phyloP scores from a whole-genome alignment of 1,140 invertebrate species.

The Monochamus saltuarius region DNA sequence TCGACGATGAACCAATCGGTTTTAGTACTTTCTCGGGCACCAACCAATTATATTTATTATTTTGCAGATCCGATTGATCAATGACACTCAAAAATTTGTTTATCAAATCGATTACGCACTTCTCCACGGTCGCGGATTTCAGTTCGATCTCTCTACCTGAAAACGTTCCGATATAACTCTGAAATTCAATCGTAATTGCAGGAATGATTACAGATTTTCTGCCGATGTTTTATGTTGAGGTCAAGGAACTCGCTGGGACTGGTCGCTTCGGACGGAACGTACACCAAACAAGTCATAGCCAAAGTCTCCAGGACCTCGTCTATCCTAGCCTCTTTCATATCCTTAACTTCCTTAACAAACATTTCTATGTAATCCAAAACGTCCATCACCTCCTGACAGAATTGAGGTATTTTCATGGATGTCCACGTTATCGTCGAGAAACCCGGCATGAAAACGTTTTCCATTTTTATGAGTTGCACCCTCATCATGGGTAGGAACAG shows the following conservation, averaged over 20 bases:
- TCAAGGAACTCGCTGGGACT: conserved; percentile 66
- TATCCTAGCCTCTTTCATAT: conserved; percentile 75
- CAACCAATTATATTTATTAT: conserved; percentile 65
- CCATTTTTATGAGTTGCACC: conserved; percentile 66
- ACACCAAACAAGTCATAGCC: conserved; percentile 63
- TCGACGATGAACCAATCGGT: conserved; percentile 58
- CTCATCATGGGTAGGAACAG: conserved; percentile 70
- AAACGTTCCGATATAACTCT: conserved; percentile 14
- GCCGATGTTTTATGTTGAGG: conserved; percentile 60
- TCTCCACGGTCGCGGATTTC: conserved; percentile 64
- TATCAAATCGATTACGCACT: conserved; percentile 68
- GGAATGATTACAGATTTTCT: conserved; percentile 54
- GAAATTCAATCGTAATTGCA: conserved; percentile 3
- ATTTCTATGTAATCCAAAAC: conserved; percentile 67
- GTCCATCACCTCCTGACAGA: conserved; percentile 60
- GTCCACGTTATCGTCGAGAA: conserved; percentile 79
- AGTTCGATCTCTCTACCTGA: conserved; percentile 56
- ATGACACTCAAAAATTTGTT: conserved; percentile 67
- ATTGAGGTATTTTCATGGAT: conserved; percentile 69
- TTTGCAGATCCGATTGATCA: conserved; percentile 56
- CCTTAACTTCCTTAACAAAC: conserved; percentile 67
- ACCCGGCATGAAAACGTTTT: conserved; percentile 72
- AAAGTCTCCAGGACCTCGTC: conserved; percentile 70
- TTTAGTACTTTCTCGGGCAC: conserved; percentile 61
- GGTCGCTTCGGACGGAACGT: conserved; percentile 66